Evolutionary conservation across 2,888 invertebrate species (phyloP).

Genomic region (Hirtodrosophila histrioides): DNA sequence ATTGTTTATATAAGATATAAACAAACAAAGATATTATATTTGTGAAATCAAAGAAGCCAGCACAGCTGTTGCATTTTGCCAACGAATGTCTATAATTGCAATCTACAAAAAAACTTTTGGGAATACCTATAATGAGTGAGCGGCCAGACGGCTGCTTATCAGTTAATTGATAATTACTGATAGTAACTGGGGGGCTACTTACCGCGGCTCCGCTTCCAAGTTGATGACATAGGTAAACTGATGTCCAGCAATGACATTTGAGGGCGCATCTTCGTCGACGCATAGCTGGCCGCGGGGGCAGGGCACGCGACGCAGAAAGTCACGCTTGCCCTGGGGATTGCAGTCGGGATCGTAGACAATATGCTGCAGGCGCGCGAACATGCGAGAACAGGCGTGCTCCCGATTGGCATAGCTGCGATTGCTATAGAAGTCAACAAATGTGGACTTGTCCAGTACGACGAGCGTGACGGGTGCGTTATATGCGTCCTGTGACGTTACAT

Average conservation of each 20-base stretch:
- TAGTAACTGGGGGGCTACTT: constrained; percentile 55
- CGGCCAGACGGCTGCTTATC: constrained; percentile 19
- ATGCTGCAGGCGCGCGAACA: constrained; percentile 93
- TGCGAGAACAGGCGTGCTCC: constrained; percentile 91
- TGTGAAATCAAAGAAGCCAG: not conserved
- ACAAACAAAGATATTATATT: constrained; percentile 10
- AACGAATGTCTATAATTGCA: not conserved
- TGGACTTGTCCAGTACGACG: constrained; percentile 94
- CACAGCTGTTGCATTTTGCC: not conserved
- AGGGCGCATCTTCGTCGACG: constrained; percentile 93
- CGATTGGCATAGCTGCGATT: constrained; percentile 88
- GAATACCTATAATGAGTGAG: constrained; percentile 4
- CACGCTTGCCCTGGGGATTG: constrained; percentile 86
- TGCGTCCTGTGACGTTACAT: constrained; percentile 90
- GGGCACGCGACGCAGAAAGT: constrained; percentile 93
- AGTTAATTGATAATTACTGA: constrained; percentile 20
- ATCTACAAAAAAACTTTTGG: not conserved
- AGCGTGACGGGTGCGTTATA: constrained; percentile 90
- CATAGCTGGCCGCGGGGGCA: constrained; percentile 91
- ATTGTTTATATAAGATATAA: not conserved
- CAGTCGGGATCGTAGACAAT: constrained; percentile 94
- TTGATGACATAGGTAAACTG: constrained; percentile 98
- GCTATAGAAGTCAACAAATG: constrained; percentile 95
- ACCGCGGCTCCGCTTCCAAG: constrained; percentile 95
- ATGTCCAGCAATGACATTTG: constrained; percentile 93